Conservation (phyloP, 2,888 invertebrate species). For the Adelognathus sp. region DNA sequence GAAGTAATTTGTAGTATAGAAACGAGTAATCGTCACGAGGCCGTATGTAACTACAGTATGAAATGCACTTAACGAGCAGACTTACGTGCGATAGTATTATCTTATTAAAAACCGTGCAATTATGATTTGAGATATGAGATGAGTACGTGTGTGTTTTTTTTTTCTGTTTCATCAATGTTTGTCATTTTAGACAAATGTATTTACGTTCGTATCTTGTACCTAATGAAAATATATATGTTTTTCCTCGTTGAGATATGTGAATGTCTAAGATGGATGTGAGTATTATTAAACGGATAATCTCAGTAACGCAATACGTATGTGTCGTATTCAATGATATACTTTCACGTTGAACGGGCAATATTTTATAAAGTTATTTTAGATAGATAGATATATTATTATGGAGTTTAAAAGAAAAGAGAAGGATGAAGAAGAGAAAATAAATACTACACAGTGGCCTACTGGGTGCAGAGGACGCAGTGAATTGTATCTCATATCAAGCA, state of each 20-base stretch:
- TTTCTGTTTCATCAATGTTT: constrained; percentile 1
- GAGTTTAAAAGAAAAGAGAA: constrained; percentile 27
- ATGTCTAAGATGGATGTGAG: constrained; percentile 66
- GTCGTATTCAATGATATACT: constrained; percentile 55
- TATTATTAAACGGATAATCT: constrained; percentile 60
- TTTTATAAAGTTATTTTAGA: constrained; percentile 72
- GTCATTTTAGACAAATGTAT: constrained; percentile 9
- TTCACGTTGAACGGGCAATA: constrained; percentile 61
- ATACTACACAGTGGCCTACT: constrained; percentile 39
- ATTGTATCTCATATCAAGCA: constrained; percentile 50
- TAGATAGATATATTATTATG: constrained; percentile 60
- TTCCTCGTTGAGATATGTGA: constrained; percentile 19
- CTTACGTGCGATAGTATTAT: constrained; percentile 4
- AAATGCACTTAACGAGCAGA: constrained; percentile 17
- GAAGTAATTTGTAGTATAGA: constrained; percentile 48
- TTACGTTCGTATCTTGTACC: constrained; percentile 13
- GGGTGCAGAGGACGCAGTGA: constrained; percentile 25
- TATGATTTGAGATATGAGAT: constrained; percentile 3
- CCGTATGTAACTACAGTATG: constrained; percentile 11
- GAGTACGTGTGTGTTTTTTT: constrained; percentile 13
- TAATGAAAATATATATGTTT: constrained; percentile 19
- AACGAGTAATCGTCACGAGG: constrained; percentile 34
- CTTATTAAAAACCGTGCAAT: constrained; percentile 34
- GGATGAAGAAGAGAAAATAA: not conserved
- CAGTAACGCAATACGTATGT: constrained; percentile 41